Evolutionary conservation across 1,140 invertebrate species (phyloP).

Genomic region (Drosophila novamexicana): DNA sequence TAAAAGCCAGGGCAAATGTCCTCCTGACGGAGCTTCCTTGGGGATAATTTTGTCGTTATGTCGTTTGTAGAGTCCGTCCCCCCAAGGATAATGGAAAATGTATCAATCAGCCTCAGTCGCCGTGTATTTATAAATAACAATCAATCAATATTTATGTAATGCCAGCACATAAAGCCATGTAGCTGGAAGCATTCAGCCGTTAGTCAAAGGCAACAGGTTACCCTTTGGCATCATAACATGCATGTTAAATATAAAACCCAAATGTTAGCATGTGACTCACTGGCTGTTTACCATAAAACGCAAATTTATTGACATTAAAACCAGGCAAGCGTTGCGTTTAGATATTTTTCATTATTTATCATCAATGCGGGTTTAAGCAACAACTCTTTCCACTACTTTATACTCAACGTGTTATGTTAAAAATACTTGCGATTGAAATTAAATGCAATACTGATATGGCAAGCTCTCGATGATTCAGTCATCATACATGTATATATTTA

Average conservation of each 20-base stretch:
- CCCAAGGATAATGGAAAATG: slow-evolving; percentile 46
- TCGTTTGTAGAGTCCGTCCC: slow-evolving; percentile 6
- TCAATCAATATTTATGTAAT: slow-evolving; percentile 55
- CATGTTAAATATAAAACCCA: slow-evolving; percentile 3
- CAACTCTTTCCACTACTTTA: slow-evolving; percentile 1
- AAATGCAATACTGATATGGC: slow-evolving; percentile 4
- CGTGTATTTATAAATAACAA: slow-evolving; percentile 53
- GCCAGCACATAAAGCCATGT: neutral
- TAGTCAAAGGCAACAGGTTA: slow-evolving; percentile 48
- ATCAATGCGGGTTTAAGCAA: slow-evolving; percentile 2
- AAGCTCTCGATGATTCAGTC: slow-evolving; percentile 9
- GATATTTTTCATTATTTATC: slow-evolving; percentile 26
- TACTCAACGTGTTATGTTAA: neutral
- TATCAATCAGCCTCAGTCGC: slow-evolving; percentile 40
- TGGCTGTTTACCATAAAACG: slow-evolving; percentile 21
- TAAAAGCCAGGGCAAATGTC: slow-evolving; percentile 32
- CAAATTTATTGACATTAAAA: slow-evolving; percentile 38
- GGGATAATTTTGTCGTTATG: slow-evolving; percentile 27
- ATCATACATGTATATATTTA: neutral
- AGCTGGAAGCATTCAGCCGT: slow-evolving; percentile 6
- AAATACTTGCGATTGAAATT: slow-evolving; percentile 7
- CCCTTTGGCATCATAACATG: slow-evolving; percentile 20
- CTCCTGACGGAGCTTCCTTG: slow-evolving; percentile 21
- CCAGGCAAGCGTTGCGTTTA: neutral
- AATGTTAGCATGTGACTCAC: slow-evolving; percentile 27